Base-by-base conservation (phyloP, 1,140 invertebrate species). In the Sitophilus oryzae region DNA sequence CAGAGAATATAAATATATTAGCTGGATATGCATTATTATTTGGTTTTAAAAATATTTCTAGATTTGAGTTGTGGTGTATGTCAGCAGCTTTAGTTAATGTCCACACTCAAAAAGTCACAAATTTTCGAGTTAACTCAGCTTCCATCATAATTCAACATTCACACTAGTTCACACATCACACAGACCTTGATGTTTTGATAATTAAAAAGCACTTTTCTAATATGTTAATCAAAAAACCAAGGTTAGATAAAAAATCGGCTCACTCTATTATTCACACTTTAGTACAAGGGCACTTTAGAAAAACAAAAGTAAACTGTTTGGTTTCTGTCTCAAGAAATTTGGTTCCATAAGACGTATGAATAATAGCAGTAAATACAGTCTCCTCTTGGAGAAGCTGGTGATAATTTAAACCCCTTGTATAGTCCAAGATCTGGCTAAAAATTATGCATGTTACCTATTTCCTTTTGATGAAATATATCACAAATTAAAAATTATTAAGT, bases 201-300 rank as follows among this genome's bases (percentile, higher is more conserved):
- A 14, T 42, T 22, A 22, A 40, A 23, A 0, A 14, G 44, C 35
- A 23, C 22, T 5, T 15, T 41, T 19, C 11, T 20, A 38, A 10
- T 18, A 47, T 4, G 45, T 47, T 42, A 42, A 36, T 55, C 52
- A 55, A 55, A 55, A 55, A 47, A 55, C 36, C 52, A 55, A 55
- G 45, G 36, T 48, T 46, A 53, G 22, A 23, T 50, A 3, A n/a
- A 49, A 15, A 46, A 46, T 30, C 19, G 14, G 10, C 2, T 48
- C 52, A 55, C 52, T 30, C 52, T 6, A 43, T 48, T 55, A 47
- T 41, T 48, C 36, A 55, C 44, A 41, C 37, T 41, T 25, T 38
- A 48, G 20, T 20, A 48, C 36, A 42, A 43, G 52, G 44, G n/a
- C 5, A 53, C 25, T 38, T 46, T 46, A 30, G 14, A 8, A 8